Conservation (phyloP, 1,140 invertebrate species). For the Stenopsyche tienmushanensis region DNA sequence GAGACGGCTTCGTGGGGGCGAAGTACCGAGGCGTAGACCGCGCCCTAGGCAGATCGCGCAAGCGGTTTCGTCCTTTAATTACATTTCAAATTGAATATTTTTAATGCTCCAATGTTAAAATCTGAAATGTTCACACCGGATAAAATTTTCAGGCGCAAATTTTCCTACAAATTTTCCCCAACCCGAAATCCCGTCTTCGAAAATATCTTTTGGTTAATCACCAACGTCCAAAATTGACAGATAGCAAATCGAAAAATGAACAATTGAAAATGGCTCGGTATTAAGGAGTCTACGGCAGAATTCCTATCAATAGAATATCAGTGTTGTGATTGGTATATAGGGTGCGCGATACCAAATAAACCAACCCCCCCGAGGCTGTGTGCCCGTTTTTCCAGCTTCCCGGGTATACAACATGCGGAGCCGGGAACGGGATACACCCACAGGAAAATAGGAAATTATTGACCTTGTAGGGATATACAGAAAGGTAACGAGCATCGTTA, state of each 20-base stretch:
- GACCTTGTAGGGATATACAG: not conserved
- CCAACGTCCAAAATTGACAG: not conserved
- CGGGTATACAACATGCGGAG: not conserved
- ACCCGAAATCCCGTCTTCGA: too few species aligned
- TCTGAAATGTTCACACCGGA: too few species aligned
- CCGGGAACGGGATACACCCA: not conserved
- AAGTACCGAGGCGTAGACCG: not conserved
- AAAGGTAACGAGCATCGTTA: not conserved
- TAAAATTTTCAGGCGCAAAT: too few species aligned
- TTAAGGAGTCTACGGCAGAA: too few species aligned
- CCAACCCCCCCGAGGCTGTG: not conserved
- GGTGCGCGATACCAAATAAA: not conserved
- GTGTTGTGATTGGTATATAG: not conserved
- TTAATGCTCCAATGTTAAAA: not conserved
- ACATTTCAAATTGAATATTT: conserved; percentile 4
- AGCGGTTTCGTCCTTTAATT: not conserved
- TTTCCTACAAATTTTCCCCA: too few species aligned
- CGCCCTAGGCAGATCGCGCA: conserved; percentile 5
- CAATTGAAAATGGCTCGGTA: too few species aligned
- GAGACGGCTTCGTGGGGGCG: not conserved
- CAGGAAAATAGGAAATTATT: not conserved
- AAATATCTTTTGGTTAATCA: too few species aligned
- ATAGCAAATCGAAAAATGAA: not conserved
- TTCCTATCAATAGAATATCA: not conserved
- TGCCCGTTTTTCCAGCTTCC: not conserved